Evolutionary conservation across 2,113 vertebrate species (phyloP), one percentile per base, ranked within the genome.

Genomic region (Takifugu flavidus): DNA sequence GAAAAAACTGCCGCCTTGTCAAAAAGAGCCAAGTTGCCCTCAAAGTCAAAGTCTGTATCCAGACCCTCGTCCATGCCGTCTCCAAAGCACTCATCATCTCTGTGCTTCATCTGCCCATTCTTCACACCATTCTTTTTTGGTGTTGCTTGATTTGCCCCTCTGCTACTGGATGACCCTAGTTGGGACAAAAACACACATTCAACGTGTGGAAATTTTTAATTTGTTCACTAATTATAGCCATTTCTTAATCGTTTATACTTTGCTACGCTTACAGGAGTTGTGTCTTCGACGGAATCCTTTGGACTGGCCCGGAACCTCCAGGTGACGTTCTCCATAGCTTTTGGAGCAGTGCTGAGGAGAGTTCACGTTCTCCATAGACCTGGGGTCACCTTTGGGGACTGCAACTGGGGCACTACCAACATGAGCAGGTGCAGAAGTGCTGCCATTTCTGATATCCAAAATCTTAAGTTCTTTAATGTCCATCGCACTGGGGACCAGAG

Each of bases 1-100:
- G 98, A 95, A 58, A 99, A 99, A 61, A 99, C 95, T 0, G 96
- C 96, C 0, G 96, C 97, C 86, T 98, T 99, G 89, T 99, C 96
- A 49, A 99, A 99, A 7, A 99, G 94, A 14, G 97, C 96, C 80
- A 99, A 79, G 80, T 99, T 99, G 46, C 95, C 96, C 67, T 99
- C 96, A 31, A 99, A 99, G 65, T 99, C 96, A 76, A 99, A 99
- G 75, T 99, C 97, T 0, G 96, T 94, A 47, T 96, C 94, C 1
- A 94, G 92, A 65, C 94, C 93, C 1, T 98, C 95, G 0, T 98
- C 96, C 3, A 97, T 89, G 12, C 91, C 88, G 0, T 99, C 95
- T 8, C 96, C 96, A 1, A 99, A 99, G 83, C 96, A 99, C 65
- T 99, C 96, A 0, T 99, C 96, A 0, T 98, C 95, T 86, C 94